Percentiles rank a stretch among this genome's conserved stretches.
Evolutionary conservation across 2,888 invertebrate genomes (phyloP).

Genomic region (Eristalis pertinax): DNA sequence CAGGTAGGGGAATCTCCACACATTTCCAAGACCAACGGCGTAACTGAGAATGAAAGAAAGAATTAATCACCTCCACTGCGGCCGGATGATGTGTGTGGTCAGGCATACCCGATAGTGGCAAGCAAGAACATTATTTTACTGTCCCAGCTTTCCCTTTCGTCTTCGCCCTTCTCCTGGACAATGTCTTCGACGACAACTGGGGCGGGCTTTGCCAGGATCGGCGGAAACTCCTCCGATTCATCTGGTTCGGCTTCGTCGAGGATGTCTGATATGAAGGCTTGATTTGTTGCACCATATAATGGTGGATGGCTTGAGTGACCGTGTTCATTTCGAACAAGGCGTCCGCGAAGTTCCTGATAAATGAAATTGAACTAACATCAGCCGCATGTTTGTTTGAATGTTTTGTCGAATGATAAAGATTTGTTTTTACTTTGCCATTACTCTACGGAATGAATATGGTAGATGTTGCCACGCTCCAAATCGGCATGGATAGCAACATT

Average conservation of each 20-base stretch:
- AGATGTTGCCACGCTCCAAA: too few species aligned
- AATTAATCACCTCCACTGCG: neutral
- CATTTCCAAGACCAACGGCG: constrained; percentile 96
- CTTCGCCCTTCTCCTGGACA: constrained; percentile 87
- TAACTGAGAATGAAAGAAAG: constrained; percentile 82
- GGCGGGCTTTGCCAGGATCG: constrained; percentile 79
- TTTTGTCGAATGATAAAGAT: too few species aligned
- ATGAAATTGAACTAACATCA: neutral
- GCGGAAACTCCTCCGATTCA: constrained; percentile 78
- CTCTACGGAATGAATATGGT: too few species aligned
- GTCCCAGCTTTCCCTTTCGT: constrained; percentile 95
- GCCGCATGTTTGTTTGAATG: neutral
- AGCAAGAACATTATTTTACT: constrained; percentile 95
- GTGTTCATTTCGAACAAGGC: constrained; percentile 87
- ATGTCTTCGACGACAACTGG: constrained; percentile 83
- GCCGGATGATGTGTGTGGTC: neutral
- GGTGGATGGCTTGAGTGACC: constrained; percentile 84
- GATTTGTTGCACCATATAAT: constrained; percentile 93
- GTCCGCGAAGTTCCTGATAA: constrained; percentile 87
- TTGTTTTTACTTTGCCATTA: too few species aligned
- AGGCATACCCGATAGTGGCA: constrained; percentile 89
- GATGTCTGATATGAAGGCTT: constrained; percentile 85
- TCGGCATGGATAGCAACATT: too few species aligned
- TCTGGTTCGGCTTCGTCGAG: constrained; percentile 79
- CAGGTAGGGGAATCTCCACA: constrained; percentile 97